Percentiles rank a stretch among this genome's conserved stretches.
These are phyloP conservation scores for Cerceris rybyensis DNA, from an alignment of 2,888 invertebrate species.

Conservation along the genomic window DNA sequence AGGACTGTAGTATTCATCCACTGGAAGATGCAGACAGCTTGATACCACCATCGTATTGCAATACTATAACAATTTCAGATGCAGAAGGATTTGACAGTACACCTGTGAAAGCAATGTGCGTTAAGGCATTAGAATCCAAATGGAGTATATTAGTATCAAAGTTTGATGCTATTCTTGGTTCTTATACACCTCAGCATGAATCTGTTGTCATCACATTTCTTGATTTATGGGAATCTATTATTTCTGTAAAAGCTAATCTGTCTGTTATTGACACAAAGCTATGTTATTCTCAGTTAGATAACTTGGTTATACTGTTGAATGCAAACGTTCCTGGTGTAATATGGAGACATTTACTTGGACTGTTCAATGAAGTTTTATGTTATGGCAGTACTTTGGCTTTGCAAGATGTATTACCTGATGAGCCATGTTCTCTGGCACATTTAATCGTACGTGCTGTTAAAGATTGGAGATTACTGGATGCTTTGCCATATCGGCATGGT, in stretches of 20 bases:
- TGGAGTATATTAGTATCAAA: constrained; percentile 90
- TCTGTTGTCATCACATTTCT: constrained; percentile 88
- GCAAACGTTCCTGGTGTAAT: constrained; percentile 90
- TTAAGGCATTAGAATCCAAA: constrained; percentile 91
- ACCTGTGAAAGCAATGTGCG: constrained; percentile 92
- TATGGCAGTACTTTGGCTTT: constrained; percentile 95
- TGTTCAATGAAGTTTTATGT: constrained; percentile 95
- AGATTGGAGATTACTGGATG: constrained; percentile 89
- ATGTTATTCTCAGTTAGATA: constrained; percentile 92
- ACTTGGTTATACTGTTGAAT: constrained; percentile 88
- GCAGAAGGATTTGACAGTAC: constrained; percentile 93
- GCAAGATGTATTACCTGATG: constrained; percentile 93
- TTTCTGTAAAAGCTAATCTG: constrained; percentile 94
- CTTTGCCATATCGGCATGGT: constrained; percentile 82
- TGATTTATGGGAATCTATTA: constrained; percentile 94
- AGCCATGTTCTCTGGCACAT: constrained; percentile 93
- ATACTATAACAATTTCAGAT: constrained; percentile 87
- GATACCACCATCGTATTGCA: constrained; percentile 82
- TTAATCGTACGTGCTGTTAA: constrained; percentile 93
- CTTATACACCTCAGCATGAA: constrained; percentile 82
- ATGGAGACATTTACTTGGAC: constrained; percentile 91
- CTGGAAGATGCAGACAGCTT: constrained; percentile 85
- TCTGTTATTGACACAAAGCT: constrained; percentile 94
- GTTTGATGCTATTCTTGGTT: constrained; percentile 82
- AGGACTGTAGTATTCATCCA: constrained; percentile 90